phyloP scores from a whole-genome alignment of 2,888 invertebrate species.

The Abscondita cerata region DNA sequence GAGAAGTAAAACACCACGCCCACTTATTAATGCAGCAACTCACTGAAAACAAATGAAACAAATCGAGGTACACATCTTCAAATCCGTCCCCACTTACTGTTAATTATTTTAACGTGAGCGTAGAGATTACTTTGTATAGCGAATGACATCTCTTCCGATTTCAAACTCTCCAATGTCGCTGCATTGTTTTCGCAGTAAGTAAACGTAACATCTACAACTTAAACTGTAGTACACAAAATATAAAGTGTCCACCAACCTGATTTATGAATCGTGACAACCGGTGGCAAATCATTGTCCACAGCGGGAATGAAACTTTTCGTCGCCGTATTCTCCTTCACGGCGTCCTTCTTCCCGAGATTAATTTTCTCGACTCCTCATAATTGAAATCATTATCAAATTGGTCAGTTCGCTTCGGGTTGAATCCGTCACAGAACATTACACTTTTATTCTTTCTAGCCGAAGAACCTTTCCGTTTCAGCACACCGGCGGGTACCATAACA shows the following conservation, averaged over 20 bases:
- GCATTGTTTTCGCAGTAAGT: slow-evolving; percentile 64
- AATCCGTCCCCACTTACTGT: slow-evolving; percentile 74
- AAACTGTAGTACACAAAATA: no score
- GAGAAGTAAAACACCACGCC: slow-evolving; percentile 82
- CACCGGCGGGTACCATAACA: slow-evolving; percentile 87
- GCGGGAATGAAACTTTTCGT: slow-evolving; percentile 65
- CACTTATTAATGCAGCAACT: slow-evolving; percentile 76
- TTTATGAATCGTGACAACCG: slow-evolving; percentile 63
- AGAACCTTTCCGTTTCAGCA: slow-evolving; percentile 74
- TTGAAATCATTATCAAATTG: slow-evolving; percentile 70
- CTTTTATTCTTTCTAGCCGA: slow-evolving; percentile 69
- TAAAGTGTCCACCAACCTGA: slow-evolving; percentile 60
- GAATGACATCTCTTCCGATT: slow-evolving; percentile 71
- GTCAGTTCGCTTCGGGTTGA: slow-evolving; percentile 84
- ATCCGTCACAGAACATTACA: slow-evolving; percentile 90
- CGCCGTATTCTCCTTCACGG: slow-evolving; percentile 51
- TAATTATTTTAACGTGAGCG: slow-evolving; percentile 75
- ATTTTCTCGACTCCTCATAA: slow-evolving; percentile 46
- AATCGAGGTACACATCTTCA: slow-evolving; percentile 14
- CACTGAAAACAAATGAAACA: slow-evolving; percentile 61
- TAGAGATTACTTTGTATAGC: slow-evolving; percentile 77
- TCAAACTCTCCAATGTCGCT: slow-evolving; percentile 64
- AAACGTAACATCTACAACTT: slow-evolving; percentile 63
- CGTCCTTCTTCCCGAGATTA: slow-evolving; percentile 32
- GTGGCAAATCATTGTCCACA: slow-evolving; percentile 63